Evolutionary conservation across 2,888 invertebrate genomes (phyloP).

Genomic region (Pristionchus arcanus): DNA sequence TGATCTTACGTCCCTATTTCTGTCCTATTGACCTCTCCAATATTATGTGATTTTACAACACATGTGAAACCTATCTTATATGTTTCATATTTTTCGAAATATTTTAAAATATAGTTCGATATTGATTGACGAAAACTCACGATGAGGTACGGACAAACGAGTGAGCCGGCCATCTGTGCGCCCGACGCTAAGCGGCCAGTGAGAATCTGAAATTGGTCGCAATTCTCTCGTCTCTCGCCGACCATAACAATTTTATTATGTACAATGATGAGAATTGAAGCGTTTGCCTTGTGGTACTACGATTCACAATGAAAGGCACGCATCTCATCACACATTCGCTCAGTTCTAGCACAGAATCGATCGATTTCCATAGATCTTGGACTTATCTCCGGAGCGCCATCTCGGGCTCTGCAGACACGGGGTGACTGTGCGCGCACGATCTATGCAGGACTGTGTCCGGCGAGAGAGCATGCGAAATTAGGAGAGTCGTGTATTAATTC

Average conservation of each 20-base stretch:
- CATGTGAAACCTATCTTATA: too few relatives aligned
- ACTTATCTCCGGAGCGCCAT: neutral
- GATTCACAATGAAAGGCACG: neutral
- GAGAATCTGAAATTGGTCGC: constrained; percentile 59
- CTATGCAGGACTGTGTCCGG: neutral
- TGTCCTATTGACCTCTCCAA: too few relatives aligned
- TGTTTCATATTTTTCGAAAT: too few relatives aligned
- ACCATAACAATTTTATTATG: too few relatives aligned
- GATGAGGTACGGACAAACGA: constrained; percentile 78
- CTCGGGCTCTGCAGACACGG: neutral
- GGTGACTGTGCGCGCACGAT: neutral
- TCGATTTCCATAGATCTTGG: neutral
- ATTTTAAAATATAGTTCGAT: too few relatives aligned
- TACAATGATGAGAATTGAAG: too few relatives aligned
- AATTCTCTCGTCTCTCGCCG: too few relatives aligned
- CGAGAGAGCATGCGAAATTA: neutral
- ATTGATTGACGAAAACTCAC: too few relatives aligned
- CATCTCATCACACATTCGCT: neutral
- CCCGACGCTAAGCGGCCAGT: constrained; percentile 72
- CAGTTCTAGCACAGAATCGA: neutral
- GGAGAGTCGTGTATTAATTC: neutral
- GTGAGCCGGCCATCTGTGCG: constrained; percentile 77
- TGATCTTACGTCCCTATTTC: too few relatives aligned
- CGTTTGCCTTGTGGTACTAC: too few relatives aligned
- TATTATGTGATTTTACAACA: too few relatives aligned